A percentile compares a stretch with the other conserved stretches of the same genome.
phyloP scores from a whole-genome alignment of 1,140 invertebrate genomes.

The Drosophila paulistorum region DNA sequence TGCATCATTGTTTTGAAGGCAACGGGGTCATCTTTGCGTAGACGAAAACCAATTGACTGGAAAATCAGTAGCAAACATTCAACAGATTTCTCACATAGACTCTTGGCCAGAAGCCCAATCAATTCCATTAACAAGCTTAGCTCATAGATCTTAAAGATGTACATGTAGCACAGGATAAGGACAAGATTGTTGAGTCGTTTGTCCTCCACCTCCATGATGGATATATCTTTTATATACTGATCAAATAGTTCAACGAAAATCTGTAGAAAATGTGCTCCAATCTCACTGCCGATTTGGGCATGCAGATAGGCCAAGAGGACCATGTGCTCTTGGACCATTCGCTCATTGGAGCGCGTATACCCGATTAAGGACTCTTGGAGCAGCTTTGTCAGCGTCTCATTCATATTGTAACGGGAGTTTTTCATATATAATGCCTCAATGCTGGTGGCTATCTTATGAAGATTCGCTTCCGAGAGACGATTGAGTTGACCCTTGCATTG shows the following conservation, averaged over 20 bases:
- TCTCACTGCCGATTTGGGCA: slow-evolving; percentile 95
- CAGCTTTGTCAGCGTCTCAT: slow-evolving; percentile 88
- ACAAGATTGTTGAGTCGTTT: slow-evolving; percentile 95
- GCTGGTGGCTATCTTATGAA: slow-evolving; percentile 90
- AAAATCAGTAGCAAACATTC: slow-evolving; percentile 93
- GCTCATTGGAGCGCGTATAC: slow-evolving; percentile 87
- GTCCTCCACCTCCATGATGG: slow-evolving; percentile 86
- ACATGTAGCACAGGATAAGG: slow-evolving; percentile 91
- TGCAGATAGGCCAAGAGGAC: slow-evolving; percentile 93
- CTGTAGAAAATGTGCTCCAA: slow-evolving; percentile 86
- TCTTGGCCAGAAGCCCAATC: slow-evolving; percentile 86
- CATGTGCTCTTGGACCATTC: slow-evolving; percentile 92
- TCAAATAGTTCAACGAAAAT: slow-evolving; percentile 85
- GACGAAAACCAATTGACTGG: slow-evolving; percentile 90
- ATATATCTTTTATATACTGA: slow-evolving; percentile 83
- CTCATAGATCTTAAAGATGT: slow-evolving; percentile 95
- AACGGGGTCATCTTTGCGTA: slow-evolving; percentile 94
- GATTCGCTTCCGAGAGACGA: slow-evolving; percentile 93
- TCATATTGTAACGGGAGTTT: slow-evolving; percentile 93
- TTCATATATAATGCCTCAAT: slow-evolving; percentile 90
- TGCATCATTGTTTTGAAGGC: slow-evolving; percentile 92
- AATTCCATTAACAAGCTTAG: slow-evolving; percentile 90
- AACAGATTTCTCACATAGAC: slow-evolving; percentile 91
- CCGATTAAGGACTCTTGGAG: slow-evolving; percentile 88
- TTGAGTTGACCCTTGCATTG: slow-evolving; percentile 95